A percentile compares a stretch with the other conserved stretches of the same genome.
These are phyloP conservation scores for Channa striata DNA, from an alignment of 2,797 vertebrate genomes.

Conservation along the genomic window DNA sequence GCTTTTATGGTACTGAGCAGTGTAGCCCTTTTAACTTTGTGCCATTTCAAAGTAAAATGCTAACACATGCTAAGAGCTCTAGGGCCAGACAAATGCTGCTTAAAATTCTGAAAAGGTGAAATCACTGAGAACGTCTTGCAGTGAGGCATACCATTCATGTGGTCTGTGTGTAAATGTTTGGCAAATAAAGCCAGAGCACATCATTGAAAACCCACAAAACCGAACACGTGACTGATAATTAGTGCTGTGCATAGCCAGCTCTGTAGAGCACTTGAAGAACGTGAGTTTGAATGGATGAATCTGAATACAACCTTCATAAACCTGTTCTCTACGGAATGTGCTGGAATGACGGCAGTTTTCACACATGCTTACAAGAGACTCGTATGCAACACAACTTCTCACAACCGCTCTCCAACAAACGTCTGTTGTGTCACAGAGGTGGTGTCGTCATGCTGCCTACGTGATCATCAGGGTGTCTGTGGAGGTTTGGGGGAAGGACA, in stretches of 20 bases:
- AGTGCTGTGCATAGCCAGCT: slow-evolving; percentile 69
- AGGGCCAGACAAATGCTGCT: slow-evolving; percentile 35
- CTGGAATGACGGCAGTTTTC: slow-evolving; percentile 21
- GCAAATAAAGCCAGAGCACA: slow-evolving; percentile 15
- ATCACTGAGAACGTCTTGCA: slow-evolving; percentile 3
- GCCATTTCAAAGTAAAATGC: slow-evolving; percentile 51
- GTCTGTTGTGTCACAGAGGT: slow-evolving; percentile 31
- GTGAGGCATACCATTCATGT: slow-evolving; percentile 33
- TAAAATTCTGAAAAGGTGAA: slow-evolving; percentile 22
- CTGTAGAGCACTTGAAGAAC: slow-evolving; percentile 52
- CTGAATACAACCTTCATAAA: slow-evolving; percentile 26
- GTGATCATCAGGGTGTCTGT: slow-evolving; percentile 69
- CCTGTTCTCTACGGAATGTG: slow-evolving; percentile 1
- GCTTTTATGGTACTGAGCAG: slow-evolving; percentile 42
- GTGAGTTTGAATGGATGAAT: slow-evolving; percentile 28
- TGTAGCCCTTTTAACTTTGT: slow-evolving; percentile 68
- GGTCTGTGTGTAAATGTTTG: slow-evolving; percentile 29
- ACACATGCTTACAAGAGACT: slow-evolving; percentile 42
- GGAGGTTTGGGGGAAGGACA: slow-evolving; percentile 95
- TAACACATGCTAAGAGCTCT: slow-evolving; percentile 38
- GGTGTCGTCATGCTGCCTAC: slow-evolving; percentile 30
- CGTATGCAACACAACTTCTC: slow-evolving; percentile 26
- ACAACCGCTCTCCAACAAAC: slow-evolving; percentile 9
- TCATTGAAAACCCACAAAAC: slow-evolving; percentile 13
- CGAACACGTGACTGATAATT: slow-evolving; percentile 12